Evolutionary conservation across 92 coral and sea anemone species (phyloP), one percentile per base, ranked within the genome.

Genomic region (Siderastrea siderea): DNA sequence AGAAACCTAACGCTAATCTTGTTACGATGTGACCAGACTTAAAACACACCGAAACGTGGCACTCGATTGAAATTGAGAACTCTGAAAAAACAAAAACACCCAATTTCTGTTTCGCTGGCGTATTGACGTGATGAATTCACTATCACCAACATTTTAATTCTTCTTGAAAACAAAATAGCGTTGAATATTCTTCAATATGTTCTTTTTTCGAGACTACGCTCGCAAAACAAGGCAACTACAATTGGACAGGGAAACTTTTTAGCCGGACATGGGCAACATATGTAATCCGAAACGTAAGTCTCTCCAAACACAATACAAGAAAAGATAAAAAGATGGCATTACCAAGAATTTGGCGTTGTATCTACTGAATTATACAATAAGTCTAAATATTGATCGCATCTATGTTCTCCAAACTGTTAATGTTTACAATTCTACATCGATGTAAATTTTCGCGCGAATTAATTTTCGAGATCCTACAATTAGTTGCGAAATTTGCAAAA

Each of bases 1-100:
- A 51, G 6, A 73, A 51, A 13, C 10, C n/a, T 26, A 60, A 45
- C 38, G 81, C 47, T 77, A 77, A 58, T 77, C 68, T 60, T 77
- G 81, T 77, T 74, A 70, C 15, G 26, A 6, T 5, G 48, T 47
- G 46, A 38, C 11, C 10, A 1, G 13, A 16, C 75, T 70, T 47
- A 47, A 70, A 70, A 70, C 19, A 49, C 55, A 47, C 38, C 59
- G 59, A 17, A 54, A 38, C 53, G 5, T 75, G 26, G 49, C 19
- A 52, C 6, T 54, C 47, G 49, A 15, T 51, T 47, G 58, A 57
- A 68, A 2, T 16, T 55, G 68, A 54, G 38, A 73, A 67, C 71
- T 26, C 4, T 0, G 2, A 19, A 79, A 50, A 2, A 8, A 14
- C 6, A 12, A 47, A 48, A 15, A 79, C 68, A 4, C 46, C 11